Evolutionary conservation across 2,797 vertebrate genomes (phyloP), one percentile per base, ranked within the genome.

Genomic region (Eurystomus glaucurus): DNA sequence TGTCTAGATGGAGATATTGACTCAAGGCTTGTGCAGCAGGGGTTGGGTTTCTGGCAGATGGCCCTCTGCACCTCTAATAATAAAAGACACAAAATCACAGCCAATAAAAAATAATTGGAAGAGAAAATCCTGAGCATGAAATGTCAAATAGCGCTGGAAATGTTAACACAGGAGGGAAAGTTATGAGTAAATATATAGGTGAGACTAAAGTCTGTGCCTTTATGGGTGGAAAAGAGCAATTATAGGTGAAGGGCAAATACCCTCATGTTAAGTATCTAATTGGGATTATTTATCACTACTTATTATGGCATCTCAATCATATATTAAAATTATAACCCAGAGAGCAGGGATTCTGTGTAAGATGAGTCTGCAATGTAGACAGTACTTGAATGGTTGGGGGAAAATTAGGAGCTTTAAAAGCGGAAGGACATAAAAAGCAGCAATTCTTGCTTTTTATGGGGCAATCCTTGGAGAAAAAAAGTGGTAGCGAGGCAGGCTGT

Each of bases 111-210:
- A 81, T 80, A 90, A 95, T 87, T 87, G 92, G 45, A 83, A 69
- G 57, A 66, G 48, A 88, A 93, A 93, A 85, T 68, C 21, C 17
- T 26, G 29, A 35, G 68, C 93, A 83, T n/a, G 8, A 95, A 96
- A 97, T 93, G 88, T 91, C 91, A 97, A 62, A 94, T 60, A 69
- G 22, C 25, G 61, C 31, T 68, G 66, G 51, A 95, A 95, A 93
- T 89, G 65, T 83, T 91, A 88, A 57, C 57, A 45, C 22, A 45
- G 48, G 55, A 66, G 19, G 6, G 54, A 52, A 83, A 79, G 93
- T 39, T n/a, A 86, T 90, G 74, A 66, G 33, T 84, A 95, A 94
- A 82, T 51, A 52, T 28, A 62, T 55, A 88, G 71, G 41, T 70
- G 54, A 89, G 62, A 64, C 31, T 54, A 86, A 92, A 52, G 8